Evolutionary conservation across 2,888 invertebrate genomes (phyloP).

Genomic region (Atethmia centrago): DNA sequence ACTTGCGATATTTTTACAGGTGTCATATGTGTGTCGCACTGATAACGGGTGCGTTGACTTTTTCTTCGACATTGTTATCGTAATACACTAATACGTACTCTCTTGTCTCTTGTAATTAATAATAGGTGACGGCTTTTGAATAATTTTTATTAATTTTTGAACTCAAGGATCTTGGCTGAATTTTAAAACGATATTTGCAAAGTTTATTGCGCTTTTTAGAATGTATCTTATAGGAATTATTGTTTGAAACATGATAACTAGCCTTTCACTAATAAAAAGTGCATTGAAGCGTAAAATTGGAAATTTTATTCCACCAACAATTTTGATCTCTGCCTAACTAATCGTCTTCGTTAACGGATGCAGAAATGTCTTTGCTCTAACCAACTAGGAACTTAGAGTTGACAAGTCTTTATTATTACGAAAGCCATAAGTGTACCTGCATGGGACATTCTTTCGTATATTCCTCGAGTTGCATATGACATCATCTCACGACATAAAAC

Average conservation of each 20-base stretch:
- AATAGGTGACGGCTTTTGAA: background rate
- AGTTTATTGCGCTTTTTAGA: background rate
- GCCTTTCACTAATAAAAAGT: background rate
- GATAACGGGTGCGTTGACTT: constrained; percentile 74
- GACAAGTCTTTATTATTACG: background rate
- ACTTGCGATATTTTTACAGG: constrained; percentile 73
- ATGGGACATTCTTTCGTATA: constrained; percentile 31
- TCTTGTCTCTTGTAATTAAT: constrained; percentile 27
- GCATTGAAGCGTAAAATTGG: background rate
- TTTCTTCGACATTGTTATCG: constrained; percentile 65
- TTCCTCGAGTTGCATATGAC: constrained; percentile 33
- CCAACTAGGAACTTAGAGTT: background rate
- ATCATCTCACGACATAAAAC: constrained; percentile 35
- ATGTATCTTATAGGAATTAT: background rate
- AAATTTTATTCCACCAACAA: background rate
- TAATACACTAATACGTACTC: constrained; percentile 53
- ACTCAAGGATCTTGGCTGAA: background rate
- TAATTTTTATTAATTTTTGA: background rate
- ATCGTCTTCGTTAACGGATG: background rate
- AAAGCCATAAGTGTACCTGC: constrained; percentile 50
- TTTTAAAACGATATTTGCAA: background rate
- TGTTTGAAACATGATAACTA: background rate
- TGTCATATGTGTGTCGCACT: constrained; percentile 70
- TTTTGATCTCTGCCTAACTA: background rate
- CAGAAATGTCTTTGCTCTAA: background rate